phyloP scores from a whole-genome alignment of 2,888 invertebrate genomes.

The Azorinus chamasolen region DNA sequence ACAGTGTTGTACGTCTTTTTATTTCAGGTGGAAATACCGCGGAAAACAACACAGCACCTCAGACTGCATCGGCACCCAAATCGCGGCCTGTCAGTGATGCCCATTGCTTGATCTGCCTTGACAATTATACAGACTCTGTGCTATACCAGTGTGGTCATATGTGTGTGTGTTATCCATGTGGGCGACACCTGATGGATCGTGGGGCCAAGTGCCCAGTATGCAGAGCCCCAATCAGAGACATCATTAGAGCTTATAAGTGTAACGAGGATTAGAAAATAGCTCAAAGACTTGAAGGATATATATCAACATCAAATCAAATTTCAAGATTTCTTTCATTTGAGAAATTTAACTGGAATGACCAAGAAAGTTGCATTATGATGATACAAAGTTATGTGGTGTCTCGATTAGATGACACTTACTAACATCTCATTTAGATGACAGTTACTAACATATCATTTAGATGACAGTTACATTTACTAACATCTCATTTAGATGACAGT shows the following conservation, averaged over 20 bases:
- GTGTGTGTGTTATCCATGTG: slow-evolving; percentile 85
- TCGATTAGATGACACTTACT: no score
- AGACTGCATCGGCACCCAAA: slow-evolving; percentile 16
- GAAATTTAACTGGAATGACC: no score
- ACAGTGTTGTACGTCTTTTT: slow-evolving; percentile 6
- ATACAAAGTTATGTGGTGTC: no score
- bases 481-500: no score
- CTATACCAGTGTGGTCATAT: slow-evolving; percentile 86
- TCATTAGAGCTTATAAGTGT: slow-evolving; percentile 83
- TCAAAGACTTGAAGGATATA: no score
- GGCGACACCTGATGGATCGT: slow-evolving; percentile 77
- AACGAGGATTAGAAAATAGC: slow-evolving; percentile 68
- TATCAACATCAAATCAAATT: no score
- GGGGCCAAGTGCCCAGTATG: slow-evolving; percentile 85
- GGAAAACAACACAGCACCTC: neutral
- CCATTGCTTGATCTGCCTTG: slow-evolving; percentile 85
- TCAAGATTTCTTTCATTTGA: no score
- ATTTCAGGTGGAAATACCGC: slow-evolving; percentile 35
- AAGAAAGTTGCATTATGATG: no score
- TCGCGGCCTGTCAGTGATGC: slow-evolving; percentile 79
- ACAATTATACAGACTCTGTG: slow-evolving; percentile 82
- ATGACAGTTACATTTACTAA: no score
- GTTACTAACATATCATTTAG: no score
- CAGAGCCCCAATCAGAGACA: slow-evolving; percentile 85
- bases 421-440: no score